phyloP scores from a whole-genome alignment of 2,888 invertebrate species.

The Linnaemya vulpina region DNA sequence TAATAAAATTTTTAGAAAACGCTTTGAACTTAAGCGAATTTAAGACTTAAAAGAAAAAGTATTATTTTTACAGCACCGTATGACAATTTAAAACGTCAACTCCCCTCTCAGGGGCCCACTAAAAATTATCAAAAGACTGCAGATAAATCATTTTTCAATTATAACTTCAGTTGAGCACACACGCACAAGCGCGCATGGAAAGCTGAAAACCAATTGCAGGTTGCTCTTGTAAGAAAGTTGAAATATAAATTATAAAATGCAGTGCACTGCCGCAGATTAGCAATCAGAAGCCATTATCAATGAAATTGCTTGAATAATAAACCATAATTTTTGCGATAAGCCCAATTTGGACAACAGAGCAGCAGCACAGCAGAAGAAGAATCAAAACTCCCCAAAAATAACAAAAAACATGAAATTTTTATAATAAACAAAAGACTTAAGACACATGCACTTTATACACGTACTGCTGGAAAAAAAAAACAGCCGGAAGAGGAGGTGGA shows the following conservation, averaged over 20 bases:
- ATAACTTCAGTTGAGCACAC: conserved; percentile 17
- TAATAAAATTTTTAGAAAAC: too few relatives aligned
- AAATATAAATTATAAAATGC: conserved; percentile 51
- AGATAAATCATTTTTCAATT: conserved; percentile 55
- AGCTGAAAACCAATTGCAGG: conserved; percentile 38
- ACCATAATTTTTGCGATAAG: conserved; percentile 71
- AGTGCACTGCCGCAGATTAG: conserved; percentile 56
- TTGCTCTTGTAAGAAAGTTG: conserved; percentile 30
- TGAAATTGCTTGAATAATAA: conserved; percentile 71
- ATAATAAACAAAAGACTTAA: conserved; percentile 39
- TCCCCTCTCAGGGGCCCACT: neutral
- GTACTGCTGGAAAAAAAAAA: conserved; percentile 9
- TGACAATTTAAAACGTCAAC: conserved; percentile 2
- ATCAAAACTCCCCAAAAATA: conserved; percentile 48
- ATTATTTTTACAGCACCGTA: neutral
- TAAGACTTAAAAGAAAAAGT: too few relatives aligned
- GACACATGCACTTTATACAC: conserved; percentile 16
- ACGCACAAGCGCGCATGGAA: neutral
- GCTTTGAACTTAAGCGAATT: too few relatives aligned
- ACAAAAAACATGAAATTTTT: too few relatives aligned
- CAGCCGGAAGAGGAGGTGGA: conserved; percentile 82
- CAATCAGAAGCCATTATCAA: conserved; percentile 72
- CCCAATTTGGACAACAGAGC: conserved; percentile 59
- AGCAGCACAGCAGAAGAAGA: conserved; percentile 17
- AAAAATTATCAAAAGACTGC: neutral